These are phyloP conservation scores for Pimephales promelas DNA, from an alignment of 2,113 vertebrate genomes.

Conservation along the genomic window DNA sequence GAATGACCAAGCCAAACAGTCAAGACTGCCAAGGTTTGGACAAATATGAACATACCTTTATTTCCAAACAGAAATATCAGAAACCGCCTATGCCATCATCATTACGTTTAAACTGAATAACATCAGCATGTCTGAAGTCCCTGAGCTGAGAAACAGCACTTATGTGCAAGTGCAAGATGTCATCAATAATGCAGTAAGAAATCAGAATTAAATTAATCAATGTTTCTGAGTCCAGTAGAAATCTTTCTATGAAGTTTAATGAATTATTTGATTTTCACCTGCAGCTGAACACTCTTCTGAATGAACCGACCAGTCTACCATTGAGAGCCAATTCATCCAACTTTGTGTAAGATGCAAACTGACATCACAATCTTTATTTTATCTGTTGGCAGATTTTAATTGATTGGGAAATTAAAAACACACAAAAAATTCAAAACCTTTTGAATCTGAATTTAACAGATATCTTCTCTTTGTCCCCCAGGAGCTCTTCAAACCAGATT, in stretches of 20 bases:
- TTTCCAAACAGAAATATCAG: slow-evolving; percentile 19
- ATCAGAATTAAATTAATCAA: too few relatives aligned
- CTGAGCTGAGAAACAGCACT: background rate
- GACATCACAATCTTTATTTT: background rate
- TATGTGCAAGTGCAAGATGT: background rate
- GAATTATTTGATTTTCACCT: background rate
- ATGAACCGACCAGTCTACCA: background rate
- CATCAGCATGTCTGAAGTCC: background rate
- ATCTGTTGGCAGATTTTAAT: background rate
- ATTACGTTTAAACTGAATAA: background rate
- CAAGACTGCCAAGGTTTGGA: too few relatives aligned
- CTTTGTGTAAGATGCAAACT: slow-evolving; percentile 26
- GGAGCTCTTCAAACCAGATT: background rate
- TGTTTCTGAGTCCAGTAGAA: background rate
- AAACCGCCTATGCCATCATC: background rate
- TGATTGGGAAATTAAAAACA: too few relatives aligned
- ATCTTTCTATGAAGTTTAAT: background rate
- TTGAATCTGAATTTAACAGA: too few relatives aligned
- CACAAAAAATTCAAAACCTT: too few relatives aligned
- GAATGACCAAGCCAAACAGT: too few relatives aligned
- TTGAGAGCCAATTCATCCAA: background rate
- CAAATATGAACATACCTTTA: too few relatives aligned
- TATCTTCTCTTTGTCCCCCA: too few relatives aligned
- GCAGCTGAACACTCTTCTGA: slow-evolving; percentile 44
- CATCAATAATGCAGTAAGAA: slow-evolving; percentile 20